Percentiles rank a stretch among this genome's conserved stretches.
These are phyloP conservation scores for Melanotaenia nigrans DNA, from an alignment of 2,797 vertebrate genomes.

Conservation along the genomic window DNA sequence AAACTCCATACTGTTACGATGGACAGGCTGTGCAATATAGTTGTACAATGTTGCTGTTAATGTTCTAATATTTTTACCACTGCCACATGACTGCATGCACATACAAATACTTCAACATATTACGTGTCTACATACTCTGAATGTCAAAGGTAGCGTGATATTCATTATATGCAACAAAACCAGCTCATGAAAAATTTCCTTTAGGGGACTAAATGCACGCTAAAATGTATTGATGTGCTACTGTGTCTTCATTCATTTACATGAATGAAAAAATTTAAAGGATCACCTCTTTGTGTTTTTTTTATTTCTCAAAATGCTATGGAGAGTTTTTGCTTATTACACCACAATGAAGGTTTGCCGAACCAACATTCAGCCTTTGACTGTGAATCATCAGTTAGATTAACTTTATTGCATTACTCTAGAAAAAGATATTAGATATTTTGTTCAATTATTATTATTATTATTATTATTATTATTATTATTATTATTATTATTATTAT, in stretches of 20 bases:
- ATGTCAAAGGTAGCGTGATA: background rate
- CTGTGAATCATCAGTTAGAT: background rate
- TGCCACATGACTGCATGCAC: background rate
- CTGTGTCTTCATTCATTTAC: background rate
- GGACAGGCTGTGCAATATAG: background rate
- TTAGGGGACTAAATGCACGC: background rate
- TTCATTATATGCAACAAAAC: background rate
- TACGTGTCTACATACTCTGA: background rate
- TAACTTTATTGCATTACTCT: background rate
- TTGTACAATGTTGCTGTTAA: background rate
- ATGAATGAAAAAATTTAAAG: background rate
- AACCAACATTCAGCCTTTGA: background rate
- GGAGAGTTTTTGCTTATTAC: background rate
- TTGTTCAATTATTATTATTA: background rate
- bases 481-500: no score
- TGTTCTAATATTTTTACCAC: background rate
- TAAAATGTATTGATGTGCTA: background rate
- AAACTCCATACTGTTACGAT: background rate
- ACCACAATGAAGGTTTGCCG: background rate
- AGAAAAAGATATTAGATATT: background rate
- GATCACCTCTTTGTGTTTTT: background rate
- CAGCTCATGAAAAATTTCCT: background rate
- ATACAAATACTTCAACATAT: background rate
- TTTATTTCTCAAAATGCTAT: background rate
- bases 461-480: background rate